Evolutionary conservation across 2,797 vertebrate species (phyloP).

Genomic region (Sebastes minor): DNA sequence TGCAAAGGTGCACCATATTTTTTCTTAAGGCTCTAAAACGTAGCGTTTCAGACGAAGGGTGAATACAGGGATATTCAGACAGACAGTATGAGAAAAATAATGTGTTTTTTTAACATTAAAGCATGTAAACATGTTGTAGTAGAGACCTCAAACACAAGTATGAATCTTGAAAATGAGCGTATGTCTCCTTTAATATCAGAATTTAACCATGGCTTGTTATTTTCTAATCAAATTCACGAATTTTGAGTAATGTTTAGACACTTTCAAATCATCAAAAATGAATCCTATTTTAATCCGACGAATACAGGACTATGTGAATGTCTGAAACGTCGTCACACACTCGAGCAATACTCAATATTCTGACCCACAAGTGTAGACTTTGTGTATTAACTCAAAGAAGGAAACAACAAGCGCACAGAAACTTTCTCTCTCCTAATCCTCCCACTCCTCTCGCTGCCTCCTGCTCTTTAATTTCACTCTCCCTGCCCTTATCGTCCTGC

Average conservation of each 20-base stretch:
- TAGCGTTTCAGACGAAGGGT: too few relatives aligned
- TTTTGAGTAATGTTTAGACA: background rate
- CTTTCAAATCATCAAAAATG: background rate
- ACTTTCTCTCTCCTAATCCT: slow-evolving; percentile 30
- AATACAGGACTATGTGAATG: background rate
- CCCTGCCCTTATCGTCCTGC: slow-evolving; percentile 55
- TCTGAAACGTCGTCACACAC: slow-evolving; percentile 4
- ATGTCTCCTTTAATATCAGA: background rate
- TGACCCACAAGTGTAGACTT: background rate
- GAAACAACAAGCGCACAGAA: slow-evolving; percentile 12
- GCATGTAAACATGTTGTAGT: too few relatives aligned
- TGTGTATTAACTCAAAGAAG: background rate
- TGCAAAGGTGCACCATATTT: too few relatives aligned
- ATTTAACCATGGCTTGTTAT: background rate
- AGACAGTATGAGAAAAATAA: too few relatives aligned
- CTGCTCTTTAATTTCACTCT: slow-evolving; percentile 63
- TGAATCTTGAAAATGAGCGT: background rate
- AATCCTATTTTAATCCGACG: background rate
- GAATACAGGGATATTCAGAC: too few relatives aligned
- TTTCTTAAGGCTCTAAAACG: too few relatives aligned
- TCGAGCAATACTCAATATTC: background rate
- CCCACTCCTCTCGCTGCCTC: slow-evolving; percentile 14
- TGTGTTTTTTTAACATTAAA: too few relatives aligned
- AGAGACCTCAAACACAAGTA: too few relatives aligned
- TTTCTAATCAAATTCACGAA: background rate